These are phyloP conservation scores for Augochlorella aurata DNA, from an alignment of 2,888 invertebrate genomes.

Conservation along the genomic window DNA sequence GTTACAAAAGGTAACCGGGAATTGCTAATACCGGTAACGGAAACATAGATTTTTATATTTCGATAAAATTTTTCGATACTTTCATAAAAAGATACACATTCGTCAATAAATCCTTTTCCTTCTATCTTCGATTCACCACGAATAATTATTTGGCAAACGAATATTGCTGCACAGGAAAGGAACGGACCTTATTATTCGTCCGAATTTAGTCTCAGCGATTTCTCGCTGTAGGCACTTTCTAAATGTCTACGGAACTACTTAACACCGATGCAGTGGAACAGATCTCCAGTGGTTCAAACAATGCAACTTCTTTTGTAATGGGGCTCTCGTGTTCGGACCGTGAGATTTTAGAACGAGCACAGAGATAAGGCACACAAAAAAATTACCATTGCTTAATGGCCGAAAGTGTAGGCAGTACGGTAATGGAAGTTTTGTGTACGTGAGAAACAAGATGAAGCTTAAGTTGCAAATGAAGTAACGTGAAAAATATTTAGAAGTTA, in stretches of 20 bases:
- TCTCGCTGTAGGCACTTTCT: background rate
- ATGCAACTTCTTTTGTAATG: constrained; percentile 43
- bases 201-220: constrained; percentile 5
- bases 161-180: background rate
- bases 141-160: background rate
- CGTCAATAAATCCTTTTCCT: too few relatives aligned
- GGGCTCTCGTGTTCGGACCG: constrained; percentile 40
- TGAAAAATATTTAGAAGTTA: too few relatives aligned
- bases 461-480: too few relatives aligned
- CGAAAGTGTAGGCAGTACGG: background rate
- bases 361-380: background rate
- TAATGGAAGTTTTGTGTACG: constrained; percentile 5
- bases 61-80: too few relatives aligned
- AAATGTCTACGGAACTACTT: background rate
- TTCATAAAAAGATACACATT: too few relatives aligned
- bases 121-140: too few relatives aligned
- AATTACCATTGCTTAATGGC: background rate
- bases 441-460: too few relatives aligned
- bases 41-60: too few relatives aligned
- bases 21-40: too few relatives aligned
- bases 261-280: background rate
- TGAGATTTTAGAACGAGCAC: constrained; percentile 13
- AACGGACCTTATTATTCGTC: background rate
- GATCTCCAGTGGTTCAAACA: constrained; percentile 6
- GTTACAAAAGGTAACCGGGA: too few relatives aligned